Base-by-base conservation (phyloP, 2,797 vertebrate species). In the Morelia viridis region DNA sequence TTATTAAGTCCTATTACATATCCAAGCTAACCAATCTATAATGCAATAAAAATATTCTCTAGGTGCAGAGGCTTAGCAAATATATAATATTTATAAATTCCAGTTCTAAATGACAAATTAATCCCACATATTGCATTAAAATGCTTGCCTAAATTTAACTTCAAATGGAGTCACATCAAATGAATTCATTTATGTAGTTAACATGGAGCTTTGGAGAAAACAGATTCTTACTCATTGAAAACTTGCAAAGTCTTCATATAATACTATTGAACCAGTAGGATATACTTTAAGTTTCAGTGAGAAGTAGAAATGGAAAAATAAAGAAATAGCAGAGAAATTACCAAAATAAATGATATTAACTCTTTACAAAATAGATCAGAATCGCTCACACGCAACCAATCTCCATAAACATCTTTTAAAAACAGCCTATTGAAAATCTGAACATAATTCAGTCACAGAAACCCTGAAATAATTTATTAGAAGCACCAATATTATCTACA, bases 301-400 rank as follows among this genome's bases (percentile, higher is more conserved):
- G 91, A 64, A 86, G 88, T 93, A 22, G 10, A 50, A 15, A 50
- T 13, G 19, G 50, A 88, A 56, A 88, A 80, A 60, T 31, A 76
- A 87, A 91, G 87, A 84, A 76, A 92, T 46, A 22, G 64, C 64
- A 92, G 89, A 83, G 31, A 86, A 92, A 92, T 41, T 80, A 93
- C 0, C 57, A 31, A 65, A 95, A 91, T 13, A 94, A 93, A 92
- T 0, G 0, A 87, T 94, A 94, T n/a, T 92, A 92, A 57, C 61
- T 62, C 50, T 95, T 94, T 86, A 92, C 28, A 9, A 94, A 17
- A 58, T 88, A 94, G 57, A 91, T 92, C 92, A 94, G 85, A 96
- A 91, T 93, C 53, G 94, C 10, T 3, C 76, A 61, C 84, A 94
- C 92, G 41, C 80, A 94, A 87, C 1, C 88, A 57, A 95, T 92